phyloP scores from a whole-genome alignment of 1,140 invertebrate genomes.

The Ectropis grisescens region DNA sequence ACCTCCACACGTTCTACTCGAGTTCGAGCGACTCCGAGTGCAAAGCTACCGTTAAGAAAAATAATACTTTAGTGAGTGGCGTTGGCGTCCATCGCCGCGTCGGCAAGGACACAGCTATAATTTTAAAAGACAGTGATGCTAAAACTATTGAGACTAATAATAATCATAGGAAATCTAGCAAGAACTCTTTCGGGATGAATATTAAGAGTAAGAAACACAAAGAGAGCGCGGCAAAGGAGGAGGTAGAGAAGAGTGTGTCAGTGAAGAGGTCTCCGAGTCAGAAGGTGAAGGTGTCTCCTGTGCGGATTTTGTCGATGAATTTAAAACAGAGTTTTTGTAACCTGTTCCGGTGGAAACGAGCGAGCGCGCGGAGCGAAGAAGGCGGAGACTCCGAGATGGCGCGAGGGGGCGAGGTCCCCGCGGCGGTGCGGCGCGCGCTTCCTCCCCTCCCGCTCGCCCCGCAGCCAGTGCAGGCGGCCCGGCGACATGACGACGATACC shows the following conservation, averaged over 20 bases:
- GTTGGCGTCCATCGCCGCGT: constrained; percentile 33
- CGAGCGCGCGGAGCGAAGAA: constrained; percentile 51
- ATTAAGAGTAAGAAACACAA: constrained; percentile 78
- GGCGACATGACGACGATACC: constrained; percentile 60
- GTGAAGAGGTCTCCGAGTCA: constrained; percentile 53
- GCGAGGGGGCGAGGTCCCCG: constrained; percentile 13
- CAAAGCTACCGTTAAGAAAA: constrained; percentile 45
- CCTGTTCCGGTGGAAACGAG: constrained; percentile 85
- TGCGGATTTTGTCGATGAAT: constrained; percentile 76
- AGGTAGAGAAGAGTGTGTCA: constrained; percentile 38
- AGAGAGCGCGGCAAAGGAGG: constrained; percentile 65
- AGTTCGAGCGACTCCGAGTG: constrained; percentile 73
- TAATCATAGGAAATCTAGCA: constrained; percentile 73
- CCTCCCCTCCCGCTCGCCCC: constrained; percentile 79
- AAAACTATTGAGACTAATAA: constrained; percentile 50
- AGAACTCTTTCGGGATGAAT: constrained; percentile 73
- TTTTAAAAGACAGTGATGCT: constrained; percentile 44
- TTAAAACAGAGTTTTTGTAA: constrained; percentile 90
- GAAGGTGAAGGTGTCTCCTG: constrained; percentile 74
- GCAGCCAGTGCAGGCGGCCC: constrained; percentile 18
- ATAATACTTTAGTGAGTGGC: constrained; percentile 63
- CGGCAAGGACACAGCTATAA: constrained; percentile 22
- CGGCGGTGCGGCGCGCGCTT: constrained; percentile 79
- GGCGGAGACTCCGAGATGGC: constrained; percentile 20
- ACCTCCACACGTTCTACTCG: constrained; percentile 83